Base-by-base conservation (phyloP, 2,113 vertebrate species). In the Grantiella picta region DNA sequence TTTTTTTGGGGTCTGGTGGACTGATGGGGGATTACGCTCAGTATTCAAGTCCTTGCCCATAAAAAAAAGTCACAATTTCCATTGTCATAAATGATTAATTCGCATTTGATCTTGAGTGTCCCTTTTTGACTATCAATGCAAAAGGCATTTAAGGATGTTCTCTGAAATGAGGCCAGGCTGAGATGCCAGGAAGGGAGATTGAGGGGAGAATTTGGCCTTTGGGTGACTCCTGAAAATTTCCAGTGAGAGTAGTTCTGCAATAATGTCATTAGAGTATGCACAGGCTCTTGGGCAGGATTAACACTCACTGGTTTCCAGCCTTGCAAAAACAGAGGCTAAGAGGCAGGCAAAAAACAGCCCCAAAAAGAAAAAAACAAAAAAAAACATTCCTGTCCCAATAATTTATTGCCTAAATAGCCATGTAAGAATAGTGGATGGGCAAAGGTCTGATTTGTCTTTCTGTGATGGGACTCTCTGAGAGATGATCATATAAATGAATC, bases 41-140 rank as follows among this genome's bases (percentile, higher is more conserved):
- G 8, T 90, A 76, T 92, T 90, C 70, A 33, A 35, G 23, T 86
- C 56, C 44, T 79, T 82, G 61, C 65, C 66, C 54, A 4, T 57
- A 15, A 84, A 68, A 81, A 45, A 10, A 60, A 8, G 3, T 71
- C 70, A 64, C 33, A 14, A 1, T 91, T 90, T 93, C 87, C 40
- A 21, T 78, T 82, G 66, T 64, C 57, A 56, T 82, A 53, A 85
- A 87, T 84, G 78, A 80, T 92, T 93, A 25, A 81, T 90, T 90
- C 47, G 7, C 54, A 9, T 73, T 66, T 82, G 54, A 86, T 86
- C 59, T 61, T 36, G 53, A 82, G 28, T 44, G 49, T 82, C 59
- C 45, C 53, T 92, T 92, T 92, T 65, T 92, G 75, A 79, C 82
- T 85, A 5, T 60, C 79, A 82, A 42, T 82, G 53, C 69, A 92